These are phyloP conservation scores for Pantelozetes paolii DNA, from an alignment of 2,888 invertebrate species.

Conservation along the genomic window DNA sequence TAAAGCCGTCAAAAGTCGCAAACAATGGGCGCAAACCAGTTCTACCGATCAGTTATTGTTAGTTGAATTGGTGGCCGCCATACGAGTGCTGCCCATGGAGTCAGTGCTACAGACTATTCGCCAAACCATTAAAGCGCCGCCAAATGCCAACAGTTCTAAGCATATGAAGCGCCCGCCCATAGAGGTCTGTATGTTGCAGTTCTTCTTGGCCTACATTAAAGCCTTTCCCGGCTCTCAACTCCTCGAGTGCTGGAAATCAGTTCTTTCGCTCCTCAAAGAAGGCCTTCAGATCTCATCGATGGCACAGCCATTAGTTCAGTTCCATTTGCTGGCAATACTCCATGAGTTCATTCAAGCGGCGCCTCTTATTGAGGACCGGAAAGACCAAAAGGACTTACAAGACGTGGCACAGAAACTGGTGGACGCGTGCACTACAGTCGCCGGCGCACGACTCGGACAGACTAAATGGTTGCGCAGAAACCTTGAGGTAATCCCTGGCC, in stretches of 20 bases:
- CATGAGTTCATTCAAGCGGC: slow-evolving; percentile 78
- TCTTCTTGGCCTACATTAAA: slow-evolving; percentile 66
- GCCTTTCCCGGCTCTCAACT: slow-evolving; percentile 64
- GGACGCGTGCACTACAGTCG: slow-evolving; percentile 74
- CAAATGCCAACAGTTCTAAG: slow-evolving; percentile 49
- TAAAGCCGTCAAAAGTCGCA: slow-evolving; percentile 49
- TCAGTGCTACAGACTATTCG: slow-evolving; percentile 74
- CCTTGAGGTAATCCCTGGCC: slow-evolving; percentile 65
- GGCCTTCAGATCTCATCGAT: slow-evolving; percentile 59
- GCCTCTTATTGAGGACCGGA: slow-evolving; percentile 68
- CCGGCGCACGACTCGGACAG: slow-evolving; percentile 77
- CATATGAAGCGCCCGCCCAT: slow-evolving; percentile 53
- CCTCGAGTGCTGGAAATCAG: slow-evolving; percentile 70
- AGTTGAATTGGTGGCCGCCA: slow-evolving; percentile 71
- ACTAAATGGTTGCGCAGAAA: slow-evolving; percentile 81
- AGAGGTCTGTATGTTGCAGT: slow-evolving; percentile 75
- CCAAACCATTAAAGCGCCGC: slow-evolving; percentile 72
- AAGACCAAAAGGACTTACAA: slow-evolving; percentile 72
- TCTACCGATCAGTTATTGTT: slow-evolving; percentile 67
- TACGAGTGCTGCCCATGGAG: slow-evolving; percentile 74
- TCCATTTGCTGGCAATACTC: slow-evolving; percentile 70
- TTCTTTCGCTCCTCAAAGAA: slow-evolving; percentile 70
- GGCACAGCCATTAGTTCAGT: slow-evolving; percentile 56
- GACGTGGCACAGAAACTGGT: slow-evolving; percentile 62
- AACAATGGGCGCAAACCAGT: slow-evolving; percentile 61